Evolutionary conservation across 2,797 vertebrate genomes (phyloP).

Genomic region (Hybognathus amarus): DNA sequence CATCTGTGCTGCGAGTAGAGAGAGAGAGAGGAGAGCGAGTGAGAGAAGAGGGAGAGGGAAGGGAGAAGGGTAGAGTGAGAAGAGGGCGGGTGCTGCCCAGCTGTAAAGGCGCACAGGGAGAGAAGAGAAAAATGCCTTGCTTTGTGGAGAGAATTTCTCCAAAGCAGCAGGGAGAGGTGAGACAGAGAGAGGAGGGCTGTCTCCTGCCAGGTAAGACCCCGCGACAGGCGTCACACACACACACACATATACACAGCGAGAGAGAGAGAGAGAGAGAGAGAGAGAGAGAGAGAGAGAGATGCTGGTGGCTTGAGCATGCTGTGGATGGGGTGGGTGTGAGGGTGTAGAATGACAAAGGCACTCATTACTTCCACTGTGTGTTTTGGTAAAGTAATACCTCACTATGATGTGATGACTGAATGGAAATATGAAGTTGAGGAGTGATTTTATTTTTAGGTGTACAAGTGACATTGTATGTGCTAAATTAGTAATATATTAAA

Average conservation of each 20-base stretch:
- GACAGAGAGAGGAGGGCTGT: conserved; percentile 78
- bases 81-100: conserved; percentile 76
- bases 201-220: conserved; percentile 82
- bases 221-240: conserved; percentile 47
- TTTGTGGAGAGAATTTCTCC: conserved; percentile 84
- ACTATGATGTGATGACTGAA: conserved; percentile 24
- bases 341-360: conserved; percentile 60
- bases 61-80: conserved; percentile 63
- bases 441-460: conserved; percentile 10
- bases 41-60: conserved; percentile 63
- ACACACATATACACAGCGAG: not conserved
- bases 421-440: conserved; percentile 41
- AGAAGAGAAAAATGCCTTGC: conserved; percentile 81
- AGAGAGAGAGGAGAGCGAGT: conserved; percentile 52
- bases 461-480: not conserved
- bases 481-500: not conserved
- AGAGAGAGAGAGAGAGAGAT: conserved; percentile 28
- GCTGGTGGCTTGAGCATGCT: conserved; percentile 34
- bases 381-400: conserved; percentile 44
- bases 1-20: conserved; percentile 77
- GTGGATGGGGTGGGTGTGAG: conserved; percentile 62
- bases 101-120: conserved; percentile 75
- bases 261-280: conserved; percentile 1
- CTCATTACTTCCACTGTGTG: conserved; percentile 63
- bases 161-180: conserved; percentile 82